phyloP scores from a whole-genome alignment of 2,888 invertebrate genomes.

The Caenorhabditis uteleia region DNA sequence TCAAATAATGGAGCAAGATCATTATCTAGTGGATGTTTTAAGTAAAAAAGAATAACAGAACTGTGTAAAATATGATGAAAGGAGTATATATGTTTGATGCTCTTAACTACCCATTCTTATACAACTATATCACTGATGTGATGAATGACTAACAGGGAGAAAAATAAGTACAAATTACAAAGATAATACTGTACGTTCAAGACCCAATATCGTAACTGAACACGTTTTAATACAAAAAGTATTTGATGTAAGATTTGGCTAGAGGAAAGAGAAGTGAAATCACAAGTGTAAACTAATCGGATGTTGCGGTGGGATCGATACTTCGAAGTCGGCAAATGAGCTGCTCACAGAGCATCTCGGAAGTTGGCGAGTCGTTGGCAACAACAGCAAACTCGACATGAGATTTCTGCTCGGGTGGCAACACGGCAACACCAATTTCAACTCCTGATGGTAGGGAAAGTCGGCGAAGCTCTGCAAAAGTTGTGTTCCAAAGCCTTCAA shows the following conservation, averaged over 20 bases:
- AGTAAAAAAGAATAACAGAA: too few relatives aligned
- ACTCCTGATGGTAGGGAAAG: conserved; percentile 49
- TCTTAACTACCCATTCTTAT: too few relatives aligned
- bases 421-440: conserved; percentile 51
- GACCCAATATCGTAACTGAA: too few relatives aligned
- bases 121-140: too few relatives aligned
- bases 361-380: conserved; percentile 42
- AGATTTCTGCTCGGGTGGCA: conserved; percentile 49
- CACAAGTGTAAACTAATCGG: conserved; percentile 13
- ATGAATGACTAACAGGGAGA: too few relatives aligned
- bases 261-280: background rate
- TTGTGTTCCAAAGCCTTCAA: background rate
- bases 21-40: too few relatives aligned
- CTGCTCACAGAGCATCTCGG: conserved; percentile 46
- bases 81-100: too few relatives aligned
- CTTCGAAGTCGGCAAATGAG: conserved; percentile 41
- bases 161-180: background rate
- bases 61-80: too few relatives aligned
- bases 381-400: conserved; percentile 52
- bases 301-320: conserved; percentile 39
- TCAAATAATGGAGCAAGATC: too few relatives aligned
- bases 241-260: too few relatives aligned
- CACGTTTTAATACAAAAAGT: too few relatives aligned
- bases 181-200: background rate
- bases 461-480: conserved; percentile 42